Conservation (phyloP, 2,888 invertebrate species). For the Catocala nupta region DNA sequence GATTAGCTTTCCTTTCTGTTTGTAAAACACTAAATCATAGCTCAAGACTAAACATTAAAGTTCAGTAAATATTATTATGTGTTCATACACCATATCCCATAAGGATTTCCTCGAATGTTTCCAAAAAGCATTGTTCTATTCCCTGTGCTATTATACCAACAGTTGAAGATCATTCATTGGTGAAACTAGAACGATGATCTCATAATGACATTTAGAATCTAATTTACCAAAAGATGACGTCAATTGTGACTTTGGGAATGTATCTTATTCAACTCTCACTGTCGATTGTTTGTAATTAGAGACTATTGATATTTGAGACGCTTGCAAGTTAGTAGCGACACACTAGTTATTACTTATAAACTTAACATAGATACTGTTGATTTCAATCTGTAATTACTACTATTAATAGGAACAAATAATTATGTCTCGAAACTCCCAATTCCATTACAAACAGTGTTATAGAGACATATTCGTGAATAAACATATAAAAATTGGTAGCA, state of each 20-base stretch:
- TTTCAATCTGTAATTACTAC: neutral
- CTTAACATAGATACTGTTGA: neutral
- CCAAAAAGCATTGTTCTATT: neutral
- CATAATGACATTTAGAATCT: neutral
- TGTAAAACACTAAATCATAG: too few relatives aligned
- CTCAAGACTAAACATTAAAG: too few relatives aligned
- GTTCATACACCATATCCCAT: too few relatives aligned
- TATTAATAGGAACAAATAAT: neutral
- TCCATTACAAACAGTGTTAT: too few relatives aligned
- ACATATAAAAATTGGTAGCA: too few relatives aligned
- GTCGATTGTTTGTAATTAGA: constrained; percentile 7
- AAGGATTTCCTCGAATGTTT: neutral
- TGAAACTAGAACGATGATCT: too few relatives aligned
- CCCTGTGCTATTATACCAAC: too few relatives aligned
- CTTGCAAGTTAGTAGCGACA: neutral
- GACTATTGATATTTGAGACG: neutral
- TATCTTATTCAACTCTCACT: neutral
- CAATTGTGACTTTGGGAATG: neutral
- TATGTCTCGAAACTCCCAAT: neutral
- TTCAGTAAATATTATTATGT: too few relatives aligned
- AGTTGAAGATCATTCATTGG: too few relatives aligned
- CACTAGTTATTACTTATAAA: neutral
- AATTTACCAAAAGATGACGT: neutral
- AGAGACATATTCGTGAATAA: too few relatives aligned
- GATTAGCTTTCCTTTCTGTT: neutral